These are phyloP conservation scores for Corythaeola cristata DNA, from an alignment of 2,113 vertebrate species.

Conservation along the genomic window DNA sequence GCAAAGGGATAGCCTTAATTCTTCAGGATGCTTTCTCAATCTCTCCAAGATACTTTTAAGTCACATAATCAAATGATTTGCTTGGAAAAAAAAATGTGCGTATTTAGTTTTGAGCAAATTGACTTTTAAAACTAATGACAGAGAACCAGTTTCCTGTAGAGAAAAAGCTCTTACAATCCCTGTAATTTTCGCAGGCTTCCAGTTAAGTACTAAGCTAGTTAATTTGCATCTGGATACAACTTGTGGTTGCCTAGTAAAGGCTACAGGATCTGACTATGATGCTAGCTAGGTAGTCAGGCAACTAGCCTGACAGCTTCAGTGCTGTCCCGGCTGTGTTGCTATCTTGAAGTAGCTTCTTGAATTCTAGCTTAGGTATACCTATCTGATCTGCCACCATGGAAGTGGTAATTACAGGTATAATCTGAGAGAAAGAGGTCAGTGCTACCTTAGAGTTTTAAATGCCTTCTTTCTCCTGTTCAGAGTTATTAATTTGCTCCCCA, in stretches of 20 bases:
- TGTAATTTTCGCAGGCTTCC: conserved; percentile 10
- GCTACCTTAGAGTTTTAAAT: neutral
- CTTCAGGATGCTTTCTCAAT: neutral
- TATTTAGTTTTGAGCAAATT: neutral
- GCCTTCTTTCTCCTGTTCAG: neutral
- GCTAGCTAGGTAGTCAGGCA: neutral
- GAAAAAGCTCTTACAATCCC: neutral
- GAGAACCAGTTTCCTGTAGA: neutral
- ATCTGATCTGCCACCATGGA: neutral
- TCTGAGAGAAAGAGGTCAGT: neutral
- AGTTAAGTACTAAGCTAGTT: neutral
- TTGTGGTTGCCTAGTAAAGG: neutral
- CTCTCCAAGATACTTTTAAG: neutral
- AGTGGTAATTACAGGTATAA: neutral
- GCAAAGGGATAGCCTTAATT: neutral
- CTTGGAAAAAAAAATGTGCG: neutral
- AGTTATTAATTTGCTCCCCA: neutral
- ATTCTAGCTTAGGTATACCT: neutral
- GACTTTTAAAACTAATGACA: neutral
- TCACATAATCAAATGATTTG: neutral
- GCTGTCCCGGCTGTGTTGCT: neutral
- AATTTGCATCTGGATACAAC: neutral
- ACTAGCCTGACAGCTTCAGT: neutral
- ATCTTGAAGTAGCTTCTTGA: neutral
- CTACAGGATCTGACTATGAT: neutral